Percentiles rank a stretch among this genome's conserved stretches.
These are phyloP conservation scores for Euschistus heros DNA, from an alignment of 1,140 invertebrate genomes.

Conservation along the genomic window DNA sequence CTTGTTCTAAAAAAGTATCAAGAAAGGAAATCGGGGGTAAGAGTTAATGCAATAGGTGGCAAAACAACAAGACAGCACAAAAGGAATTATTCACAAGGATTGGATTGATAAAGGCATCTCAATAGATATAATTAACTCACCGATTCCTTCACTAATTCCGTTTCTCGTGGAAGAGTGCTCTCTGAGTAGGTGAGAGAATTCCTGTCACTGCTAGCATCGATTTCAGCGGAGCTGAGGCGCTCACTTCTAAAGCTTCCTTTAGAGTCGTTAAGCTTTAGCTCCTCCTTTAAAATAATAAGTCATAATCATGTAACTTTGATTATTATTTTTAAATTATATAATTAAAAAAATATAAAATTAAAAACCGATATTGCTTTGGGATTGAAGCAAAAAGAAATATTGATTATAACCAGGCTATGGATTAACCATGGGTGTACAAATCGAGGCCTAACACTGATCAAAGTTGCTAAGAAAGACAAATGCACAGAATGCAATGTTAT, in stretches of 20 bases:
- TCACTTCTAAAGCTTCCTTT: slow-evolving; percentile 22
- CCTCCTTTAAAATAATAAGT: background rate
- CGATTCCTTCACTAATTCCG: background rate
- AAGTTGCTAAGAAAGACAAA: too few relatives aligned
- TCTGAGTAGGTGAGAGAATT: slow-evolving; percentile 28
- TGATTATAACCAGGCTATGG: too few relatives aligned
- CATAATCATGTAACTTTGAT: too few relatives aligned
- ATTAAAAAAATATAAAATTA: too few relatives aligned
- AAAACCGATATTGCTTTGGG: too few relatives aligned
- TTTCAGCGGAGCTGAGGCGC: slow-evolving; percentile 27
- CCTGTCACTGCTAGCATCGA: slow-evolving; percentile 26
- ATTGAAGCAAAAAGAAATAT: too few relatives aligned
- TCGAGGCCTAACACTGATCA: too few relatives aligned
- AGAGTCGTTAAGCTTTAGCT: background rate
- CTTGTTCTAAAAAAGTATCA: slow-evolving; percentile 7
- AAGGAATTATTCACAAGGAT: background rate
- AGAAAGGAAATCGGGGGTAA: slow-evolving; percentile 2
- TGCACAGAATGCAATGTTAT: too few relatives aligned
- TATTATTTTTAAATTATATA: too few relatives aligned
- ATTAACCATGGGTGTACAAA: too few relatives aligned
- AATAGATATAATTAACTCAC: background rate
- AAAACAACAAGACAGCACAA: too few relatives aligned
- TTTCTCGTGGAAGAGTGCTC: slow-evolving; percentile 7
- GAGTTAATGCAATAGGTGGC: slow-evolving; percentile 1
- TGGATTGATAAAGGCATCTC: background rate